These are phyloP conservation scores for Isotomurus palustris DNA, from an alignment of 2,888 invertebrate genomes.

Conservation along the genomic window DNA sequence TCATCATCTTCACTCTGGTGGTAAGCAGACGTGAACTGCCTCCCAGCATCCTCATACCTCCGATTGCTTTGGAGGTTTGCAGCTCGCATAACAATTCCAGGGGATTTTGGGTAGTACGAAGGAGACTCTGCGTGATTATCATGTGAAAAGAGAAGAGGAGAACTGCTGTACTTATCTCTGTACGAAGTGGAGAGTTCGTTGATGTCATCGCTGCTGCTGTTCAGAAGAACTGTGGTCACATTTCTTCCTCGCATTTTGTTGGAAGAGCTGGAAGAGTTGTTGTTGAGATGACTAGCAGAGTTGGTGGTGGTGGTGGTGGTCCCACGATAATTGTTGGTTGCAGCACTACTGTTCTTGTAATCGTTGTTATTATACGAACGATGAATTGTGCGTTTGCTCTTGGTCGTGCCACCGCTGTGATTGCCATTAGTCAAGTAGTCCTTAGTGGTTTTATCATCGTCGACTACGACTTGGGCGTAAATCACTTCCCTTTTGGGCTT, in stretches of 20 bases:
- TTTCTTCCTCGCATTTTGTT: not conserved
- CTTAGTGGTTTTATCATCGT: not conserved
- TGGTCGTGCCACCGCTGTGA: not conserved
- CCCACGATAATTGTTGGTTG: not conserved
- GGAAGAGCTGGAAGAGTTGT: too few relatives aligned
- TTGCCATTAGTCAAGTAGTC: not conserved
- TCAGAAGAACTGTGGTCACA: not conserved
- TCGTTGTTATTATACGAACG: not conserved
- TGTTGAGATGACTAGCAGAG: too few relatives aligned
- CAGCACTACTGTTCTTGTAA: not conserved
- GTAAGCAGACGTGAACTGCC: too few relatives aligned
- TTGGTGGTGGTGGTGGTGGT: not conserved
- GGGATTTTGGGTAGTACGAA: conserved; percentile 4
- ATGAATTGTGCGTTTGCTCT: not conserved
- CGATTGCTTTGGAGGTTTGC: too few relatives aligned
- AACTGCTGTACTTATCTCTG: not conserved
- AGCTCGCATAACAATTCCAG: conserved; percentile 1
- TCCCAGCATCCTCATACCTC: too few relatives aligned
- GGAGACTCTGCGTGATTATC: too few relatives aligned
- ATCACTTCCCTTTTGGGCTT: not conserved
- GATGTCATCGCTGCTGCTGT: conserved; percentile 4
- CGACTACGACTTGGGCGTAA: not conserved
- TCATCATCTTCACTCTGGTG: too few relatives aligned
- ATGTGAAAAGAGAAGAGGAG: not conserved
- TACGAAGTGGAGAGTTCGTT: not conserved